Percentiles rank a stretch among this genome's conserved stretches.
Conservation (phyloP, 2,113 vertebrate species). For the Aphyosemion australe region DNA sequence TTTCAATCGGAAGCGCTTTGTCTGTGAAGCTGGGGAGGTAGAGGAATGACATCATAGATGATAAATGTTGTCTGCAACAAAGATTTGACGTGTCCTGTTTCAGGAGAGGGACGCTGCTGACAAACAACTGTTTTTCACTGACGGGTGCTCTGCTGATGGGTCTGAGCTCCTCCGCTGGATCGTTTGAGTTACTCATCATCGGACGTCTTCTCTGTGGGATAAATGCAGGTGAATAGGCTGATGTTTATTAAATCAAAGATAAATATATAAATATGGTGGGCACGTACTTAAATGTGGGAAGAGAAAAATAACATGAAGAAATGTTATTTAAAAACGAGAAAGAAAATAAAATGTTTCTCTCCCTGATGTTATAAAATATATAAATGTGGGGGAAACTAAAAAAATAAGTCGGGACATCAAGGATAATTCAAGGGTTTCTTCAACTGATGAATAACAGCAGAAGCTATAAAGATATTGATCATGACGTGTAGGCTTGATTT, state of each 20-base stretch:
- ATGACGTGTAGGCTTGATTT: too few species aligned
- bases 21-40: slow-evolving; percentile 85
- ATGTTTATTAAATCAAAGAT: background rate
- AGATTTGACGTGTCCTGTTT: background rate
- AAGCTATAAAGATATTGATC: too few species aligned
- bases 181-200: slow-evolving; percentile 85
- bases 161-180: slow-evolving; percentile 78
- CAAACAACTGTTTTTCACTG: slow-evolving; percentile 85
- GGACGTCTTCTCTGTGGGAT: slow-evolving; percentile 86
- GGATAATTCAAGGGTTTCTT: too few species aligned
- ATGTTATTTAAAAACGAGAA: too few species aligned
- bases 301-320: background rate
- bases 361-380: too few species aligned
- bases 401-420: too few species aligned
- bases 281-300: too few species aligned
- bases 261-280: too few species aligned
- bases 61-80: background rate
- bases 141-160: slow-evolving; percentile 86
- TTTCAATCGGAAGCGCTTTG: slow-evolving; percentile 79
- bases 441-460: too few species aligned
- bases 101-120: slow-evolving; percentile 86
- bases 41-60: background rate
- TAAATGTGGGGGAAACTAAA: too few species aligned
- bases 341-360: too few species aligned
- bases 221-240: slow-evolving; percentile 83